Percentiles rank a stretch among this genome's conserved stretches.
phyloP scores from a whole-genome alignment of 2,797 vertebrate genomes.

The Halcyon leucocephala region DNA sequence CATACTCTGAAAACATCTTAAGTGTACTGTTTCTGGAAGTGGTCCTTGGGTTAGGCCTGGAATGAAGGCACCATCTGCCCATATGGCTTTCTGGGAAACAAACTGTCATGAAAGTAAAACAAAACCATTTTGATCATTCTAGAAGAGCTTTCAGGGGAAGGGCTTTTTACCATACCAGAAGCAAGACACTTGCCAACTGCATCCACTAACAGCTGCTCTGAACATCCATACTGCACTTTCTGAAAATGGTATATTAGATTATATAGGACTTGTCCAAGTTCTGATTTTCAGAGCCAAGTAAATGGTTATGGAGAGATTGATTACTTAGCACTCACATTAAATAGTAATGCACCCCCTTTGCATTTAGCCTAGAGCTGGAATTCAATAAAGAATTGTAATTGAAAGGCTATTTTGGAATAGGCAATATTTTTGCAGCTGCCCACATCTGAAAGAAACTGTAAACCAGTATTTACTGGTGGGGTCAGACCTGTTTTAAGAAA shows the following conservation, averaged over 20 bases:
- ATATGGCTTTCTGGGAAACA: neutral
- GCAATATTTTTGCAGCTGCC: neutral
- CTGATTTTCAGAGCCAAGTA: neutral
- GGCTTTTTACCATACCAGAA: neutral
- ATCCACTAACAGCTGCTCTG: neutral
- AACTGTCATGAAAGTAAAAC: neutral
- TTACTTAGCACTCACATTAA: neutral
- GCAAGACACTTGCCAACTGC: neutral
- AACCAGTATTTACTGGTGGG: neutral
- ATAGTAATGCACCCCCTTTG: neutral
- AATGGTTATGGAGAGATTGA: neutral
- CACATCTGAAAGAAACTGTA: neutral
- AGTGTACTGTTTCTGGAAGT: neutral
- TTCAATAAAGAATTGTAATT: neutral
- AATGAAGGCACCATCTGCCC: neutral
- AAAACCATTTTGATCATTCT: neutral
- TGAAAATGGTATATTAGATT: neutral
- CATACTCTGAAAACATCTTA: neutral
- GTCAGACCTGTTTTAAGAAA: neutral
- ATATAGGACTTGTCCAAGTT: neutral
- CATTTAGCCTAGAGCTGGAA: neutral
- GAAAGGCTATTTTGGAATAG: neutral
- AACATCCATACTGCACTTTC: neutral
- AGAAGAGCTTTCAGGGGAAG: neutral
- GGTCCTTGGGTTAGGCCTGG: neutral